phyloP scores from a whole-genome alignment of 2,113 vertebrate genomes.

The Actenoides hombroni region DNA sequence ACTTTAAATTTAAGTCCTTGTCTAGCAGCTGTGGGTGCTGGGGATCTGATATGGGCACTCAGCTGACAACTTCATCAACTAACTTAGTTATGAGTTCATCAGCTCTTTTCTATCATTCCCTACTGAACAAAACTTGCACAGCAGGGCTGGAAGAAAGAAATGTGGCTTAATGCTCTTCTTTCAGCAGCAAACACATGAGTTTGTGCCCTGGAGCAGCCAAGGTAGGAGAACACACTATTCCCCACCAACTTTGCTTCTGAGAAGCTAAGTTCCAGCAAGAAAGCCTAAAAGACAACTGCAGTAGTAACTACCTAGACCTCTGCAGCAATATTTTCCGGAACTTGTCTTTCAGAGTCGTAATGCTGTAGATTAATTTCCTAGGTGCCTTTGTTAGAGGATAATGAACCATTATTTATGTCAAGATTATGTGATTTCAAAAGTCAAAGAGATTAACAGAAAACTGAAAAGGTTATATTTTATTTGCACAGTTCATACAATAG shows the following conservation, averaged over 20 bases:
- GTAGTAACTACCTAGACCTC: background rate
- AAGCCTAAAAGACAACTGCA: background rate
- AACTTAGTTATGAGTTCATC: rapidly evolving
- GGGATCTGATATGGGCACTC: rapidly evolving
- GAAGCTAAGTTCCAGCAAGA: background rate
- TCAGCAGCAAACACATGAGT: background rate
- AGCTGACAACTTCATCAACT: background rate
- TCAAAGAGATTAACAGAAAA: background rate
- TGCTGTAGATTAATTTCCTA: conserved; percentile 14
- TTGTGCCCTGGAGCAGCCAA: background rate
- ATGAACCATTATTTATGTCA: background rate
- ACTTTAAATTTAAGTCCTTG: background rate
- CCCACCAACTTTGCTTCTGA: background rate
- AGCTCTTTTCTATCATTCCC: background rate
- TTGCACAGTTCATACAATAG: background rate
- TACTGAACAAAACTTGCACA: background rate
- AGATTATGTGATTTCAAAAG: background rate
- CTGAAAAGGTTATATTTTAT: conserved; percentile 3
- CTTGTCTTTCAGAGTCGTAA: background rate
- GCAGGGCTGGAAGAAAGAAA: background rate
- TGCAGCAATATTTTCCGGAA: background rate
- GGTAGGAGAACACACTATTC: background rate
- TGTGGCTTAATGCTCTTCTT: background rate
- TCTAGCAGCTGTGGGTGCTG: background rate
- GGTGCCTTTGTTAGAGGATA: background rate